These are phyloP conservation scores for Moxostoma hubbsi DNA, from an alignment of 2,797 vertebrate genomes.

Conservation along the genomic window DNA sequence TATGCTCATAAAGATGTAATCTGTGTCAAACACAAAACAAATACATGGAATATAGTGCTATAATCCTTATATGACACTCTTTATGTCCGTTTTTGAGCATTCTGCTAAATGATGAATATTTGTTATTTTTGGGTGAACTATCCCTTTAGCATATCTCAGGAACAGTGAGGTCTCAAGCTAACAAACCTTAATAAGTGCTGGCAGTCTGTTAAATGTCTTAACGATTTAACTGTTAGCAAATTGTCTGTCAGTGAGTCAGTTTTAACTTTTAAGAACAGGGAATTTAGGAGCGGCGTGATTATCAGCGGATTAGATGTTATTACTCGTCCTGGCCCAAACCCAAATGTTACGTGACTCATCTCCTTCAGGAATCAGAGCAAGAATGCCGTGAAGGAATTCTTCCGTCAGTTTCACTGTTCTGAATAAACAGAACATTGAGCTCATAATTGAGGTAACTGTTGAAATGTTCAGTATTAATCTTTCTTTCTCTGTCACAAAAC, in stretches of 20 bases:
- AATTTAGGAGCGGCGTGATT: background rate
- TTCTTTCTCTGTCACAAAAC: background rate
- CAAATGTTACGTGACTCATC: background rate
- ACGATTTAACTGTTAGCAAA: background rate
- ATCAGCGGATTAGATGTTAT: background rate
- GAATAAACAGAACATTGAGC: background rate
- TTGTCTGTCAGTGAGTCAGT: too few species aligned
- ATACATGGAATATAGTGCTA: background rate
- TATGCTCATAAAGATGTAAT: slow-evolving; percentile 69
- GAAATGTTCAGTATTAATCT: background rate
- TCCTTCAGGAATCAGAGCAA: background rate
- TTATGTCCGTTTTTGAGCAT: too few species aligned
- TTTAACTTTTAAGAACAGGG: background rate
- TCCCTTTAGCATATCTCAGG: too few species aligned
- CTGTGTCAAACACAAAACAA: slow-evolving; percentile 60
- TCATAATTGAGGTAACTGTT: background rate
- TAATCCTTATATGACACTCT: too few species aligned
- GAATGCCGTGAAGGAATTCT: background rate
- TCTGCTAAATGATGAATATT: too few species aligned
- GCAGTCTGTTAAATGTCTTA: background rate
- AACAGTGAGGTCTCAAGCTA: too few species aligned
- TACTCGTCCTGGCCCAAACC: background rate
- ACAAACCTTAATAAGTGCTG: too few species aligned
- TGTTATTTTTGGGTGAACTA: too few species aligned
- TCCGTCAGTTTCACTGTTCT: background rate